These are phyloP conservation scores for Strix aluco DNA, from an alignment of 2,113 vertebrate species.

Conservation along the genomic window DNA sequence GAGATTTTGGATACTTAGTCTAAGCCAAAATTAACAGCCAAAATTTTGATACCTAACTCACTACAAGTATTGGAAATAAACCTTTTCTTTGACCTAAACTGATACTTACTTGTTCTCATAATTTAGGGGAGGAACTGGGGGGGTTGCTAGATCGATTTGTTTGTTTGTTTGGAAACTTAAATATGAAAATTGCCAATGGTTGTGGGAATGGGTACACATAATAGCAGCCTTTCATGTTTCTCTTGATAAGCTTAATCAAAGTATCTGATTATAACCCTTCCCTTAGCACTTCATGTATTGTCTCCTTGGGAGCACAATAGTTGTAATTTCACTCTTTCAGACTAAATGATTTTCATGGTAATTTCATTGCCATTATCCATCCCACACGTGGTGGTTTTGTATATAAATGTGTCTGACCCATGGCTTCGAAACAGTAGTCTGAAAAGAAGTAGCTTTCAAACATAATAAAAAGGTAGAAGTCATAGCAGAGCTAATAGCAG, in stretches of 20 bases:
- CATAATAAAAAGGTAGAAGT: not conserved
- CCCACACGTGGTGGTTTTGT: not conserved
- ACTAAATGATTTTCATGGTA: conserved; percentile 39
- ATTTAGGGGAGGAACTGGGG: not conserved
- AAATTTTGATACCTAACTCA: not conserved
- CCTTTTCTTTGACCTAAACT: not conserved
- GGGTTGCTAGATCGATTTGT: not conserved
- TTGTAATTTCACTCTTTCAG: conserved; percentile 56
- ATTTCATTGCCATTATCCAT: conserved; percentile 54
- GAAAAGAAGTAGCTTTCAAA: conserved; percentile 19
- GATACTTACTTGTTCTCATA: not conserved
- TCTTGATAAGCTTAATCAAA: conserved; percentile 54
- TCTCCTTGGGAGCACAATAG: conserved; percentile 36
- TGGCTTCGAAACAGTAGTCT: not conserved
- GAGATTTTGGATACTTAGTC: not conserved
- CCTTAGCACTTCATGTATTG: conserved; percentile 15
- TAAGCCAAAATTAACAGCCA: not conserved
- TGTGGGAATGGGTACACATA: not conserved
- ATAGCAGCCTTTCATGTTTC: not conserved
- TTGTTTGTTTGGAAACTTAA: conserved; percentile 44
- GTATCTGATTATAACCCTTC: conserved; percentile 52
- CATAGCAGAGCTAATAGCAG: conserved; percentile 4
- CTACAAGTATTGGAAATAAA: not conserved
- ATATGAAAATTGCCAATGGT: conserved; percentile 1
- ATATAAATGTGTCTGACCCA: conserved; percentile 39